Evolutionary conservation across 2,797 vertebrate species (phyloP), one percentile per base, ranked within the genome.

Genomic region (Myotis vivesi): DNA sequence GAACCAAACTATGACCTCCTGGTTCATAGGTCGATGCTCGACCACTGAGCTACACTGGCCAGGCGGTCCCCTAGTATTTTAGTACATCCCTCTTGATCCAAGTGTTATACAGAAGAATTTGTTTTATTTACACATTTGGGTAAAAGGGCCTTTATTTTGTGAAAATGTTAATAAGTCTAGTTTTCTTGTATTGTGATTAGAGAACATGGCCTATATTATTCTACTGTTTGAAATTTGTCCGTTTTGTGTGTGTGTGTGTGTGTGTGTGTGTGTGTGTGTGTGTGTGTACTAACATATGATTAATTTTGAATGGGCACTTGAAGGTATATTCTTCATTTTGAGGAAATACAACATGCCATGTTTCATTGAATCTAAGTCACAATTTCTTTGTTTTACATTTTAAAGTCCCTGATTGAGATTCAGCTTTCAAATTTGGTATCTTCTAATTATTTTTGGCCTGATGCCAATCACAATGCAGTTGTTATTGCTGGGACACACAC

Each of bases 371-470:
- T 83, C 71, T 66, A 46, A 88, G 80, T 38, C 76, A 64, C 41
- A 22, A 0, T 83, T 89, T 85, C 30, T 57, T 71, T 76, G 53
- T 94, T 82, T 73, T 53, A 66, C n/a, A 80, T 92, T 94, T 94
- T 6, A 64, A 87, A 80, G 75, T 84, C 36, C 49, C n/a, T 73
- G 8, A 30, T 84, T 41, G 36, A 25, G 71, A 73, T 36, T 66
- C 16, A 36, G 84, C 57, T 88, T 91, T 88, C 83, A 41, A 38
- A 84, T 72, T 59, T 49, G 64, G 66, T 38, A 36, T 88, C 59
- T 92, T 53, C 38, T 25, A 79, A 59, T 66, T 72, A 68, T 25
- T 73, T 90, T 90, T 69, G 94, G 66, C 77, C 25, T 33, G 17
- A 51, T 59, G 75, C 30, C 73, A 68, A 51, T 76, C n/a, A 20